Conservation (phyloP, 1,140 invertebrate genomes). For the Micrasema longulum region DNA sequence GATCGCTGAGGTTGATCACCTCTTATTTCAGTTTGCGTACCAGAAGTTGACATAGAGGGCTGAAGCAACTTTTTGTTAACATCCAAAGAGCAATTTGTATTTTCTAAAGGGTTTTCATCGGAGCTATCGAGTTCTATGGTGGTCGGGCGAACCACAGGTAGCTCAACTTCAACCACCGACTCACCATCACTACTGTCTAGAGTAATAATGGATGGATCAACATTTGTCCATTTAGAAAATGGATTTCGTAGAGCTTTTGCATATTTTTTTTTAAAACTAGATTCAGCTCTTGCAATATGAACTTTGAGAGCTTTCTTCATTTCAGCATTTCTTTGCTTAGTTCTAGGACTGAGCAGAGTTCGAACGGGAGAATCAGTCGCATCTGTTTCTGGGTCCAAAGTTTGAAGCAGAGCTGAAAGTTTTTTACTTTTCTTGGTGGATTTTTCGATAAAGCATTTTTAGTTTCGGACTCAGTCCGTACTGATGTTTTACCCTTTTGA, state of each 20-base stretch:
- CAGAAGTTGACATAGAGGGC: conserved; percentile 3
- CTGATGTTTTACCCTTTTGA: no score
- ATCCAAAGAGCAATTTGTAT: neutral
- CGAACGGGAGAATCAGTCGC: no score
- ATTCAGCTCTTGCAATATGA: conserved; percentile 9
- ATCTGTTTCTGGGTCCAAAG: no score
- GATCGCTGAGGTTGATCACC: neutral
- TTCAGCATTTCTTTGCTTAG: no score
- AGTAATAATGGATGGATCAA: conserved; percentile 21
- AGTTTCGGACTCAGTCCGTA: no score
- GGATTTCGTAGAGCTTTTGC: conserved; percentile 20
- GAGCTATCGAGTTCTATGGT: conserved; percentile 66
- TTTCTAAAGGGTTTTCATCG: conserved; percentile 57
- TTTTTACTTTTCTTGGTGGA: no score
- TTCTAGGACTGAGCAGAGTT: no score
- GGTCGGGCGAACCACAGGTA: conserved; percentile 62
- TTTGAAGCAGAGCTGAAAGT: no score
- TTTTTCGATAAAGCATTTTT: no score
- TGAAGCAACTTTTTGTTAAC: neutral
- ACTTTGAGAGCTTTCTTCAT: neutral
- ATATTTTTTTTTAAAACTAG: conserved; percentile 9
- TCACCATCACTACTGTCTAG: conserved; percentile 60
- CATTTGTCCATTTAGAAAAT: neutral
- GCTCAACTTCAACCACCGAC: conserved; percentile 61
- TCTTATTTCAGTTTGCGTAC: conserved; percentile 8